These are phyloP conservation scores for Buceros bicornis DNA, from an alignment of 2,797 vertebrate species.

Conservation along the genomic window DNA sequence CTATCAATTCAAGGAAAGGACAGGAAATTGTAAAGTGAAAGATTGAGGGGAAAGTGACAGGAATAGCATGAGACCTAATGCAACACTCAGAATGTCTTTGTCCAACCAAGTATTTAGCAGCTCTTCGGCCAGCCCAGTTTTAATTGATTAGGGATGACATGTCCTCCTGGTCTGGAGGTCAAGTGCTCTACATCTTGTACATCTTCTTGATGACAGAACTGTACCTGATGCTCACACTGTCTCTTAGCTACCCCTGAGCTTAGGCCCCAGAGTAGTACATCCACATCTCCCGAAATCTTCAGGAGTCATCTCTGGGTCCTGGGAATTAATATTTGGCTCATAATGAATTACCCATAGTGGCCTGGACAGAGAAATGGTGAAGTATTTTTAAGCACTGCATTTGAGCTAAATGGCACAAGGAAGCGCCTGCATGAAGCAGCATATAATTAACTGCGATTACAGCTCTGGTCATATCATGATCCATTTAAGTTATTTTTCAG, in stretches of 20 bases:
- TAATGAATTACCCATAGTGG: constrained; percentile 38
- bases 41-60: not conserved
- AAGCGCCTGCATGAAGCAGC: constrained; percentile 59
- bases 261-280: not conserved
- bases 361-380: constrained; percentile 67
- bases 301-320: not conserved
- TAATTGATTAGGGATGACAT: not conserved
- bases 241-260: not conserved
- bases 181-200: not conserved
- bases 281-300: not conserved
- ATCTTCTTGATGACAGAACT: not conserved
- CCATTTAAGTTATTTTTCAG: constrained; percentile 78
- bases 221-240: not conserved
- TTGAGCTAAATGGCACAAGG: constrained; percentile 59
- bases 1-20: not conserved
- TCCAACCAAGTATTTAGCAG: rapidly evolving
- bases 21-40: not conserved
- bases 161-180: not conserved
- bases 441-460: constrained; percentile 74
- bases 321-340: not conserved
- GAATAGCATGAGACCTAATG: not conserved
- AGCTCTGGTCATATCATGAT: constrained; percentile 58
- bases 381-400: constrained; percentile 65
- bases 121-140: not conserved
- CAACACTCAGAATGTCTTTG: not conserved